Conservation (phyloP, 2,888 invertebrate genomes). For the Brachyptera risi region DNA sequence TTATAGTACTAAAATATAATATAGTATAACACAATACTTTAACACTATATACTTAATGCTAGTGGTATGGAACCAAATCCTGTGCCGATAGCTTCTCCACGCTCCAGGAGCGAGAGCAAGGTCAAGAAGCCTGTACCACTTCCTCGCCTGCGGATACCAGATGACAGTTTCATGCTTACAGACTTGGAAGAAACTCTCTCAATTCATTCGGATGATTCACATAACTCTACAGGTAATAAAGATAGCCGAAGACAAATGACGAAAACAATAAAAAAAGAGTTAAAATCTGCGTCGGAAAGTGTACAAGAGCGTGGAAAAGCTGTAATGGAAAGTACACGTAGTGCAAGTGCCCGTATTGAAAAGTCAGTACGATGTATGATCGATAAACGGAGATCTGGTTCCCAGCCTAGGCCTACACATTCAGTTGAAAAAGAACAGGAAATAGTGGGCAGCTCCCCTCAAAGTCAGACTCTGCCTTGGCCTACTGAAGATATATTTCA, state of each 20-base stretch:
- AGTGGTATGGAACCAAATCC: no score
- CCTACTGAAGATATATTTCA: conserved; percentile 58
- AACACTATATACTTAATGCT: no score
- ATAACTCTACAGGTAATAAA: neutral
- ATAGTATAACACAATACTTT: no score
- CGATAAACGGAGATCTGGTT: conserved; percentile 38
- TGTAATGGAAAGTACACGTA: conserved; percentile 60
- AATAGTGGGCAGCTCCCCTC: neutral
- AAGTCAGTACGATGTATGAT: conserved; percentile 45
- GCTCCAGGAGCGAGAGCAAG: no score
- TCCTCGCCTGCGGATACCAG: conserved; percentile 48
- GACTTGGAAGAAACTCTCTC: neutral
- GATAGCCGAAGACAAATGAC: neutral
- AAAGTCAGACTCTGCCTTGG: conserved; percentile 51
- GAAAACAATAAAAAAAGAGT: conserved; percentile 45
- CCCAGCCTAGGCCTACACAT: no score
- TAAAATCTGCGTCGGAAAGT: conserved; percentile 50
- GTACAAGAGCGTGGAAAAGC: conserved; percentile 54
- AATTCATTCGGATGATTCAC: neutral
- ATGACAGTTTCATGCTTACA: neutral
- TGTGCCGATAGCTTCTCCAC: no score
- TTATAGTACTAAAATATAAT: no score
- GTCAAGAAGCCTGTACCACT: conserved; percentile 53
- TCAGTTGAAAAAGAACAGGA: no score
- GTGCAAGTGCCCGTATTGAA: conserved; percentile 49